Base-by-base conservation (phyloP, 2,888 invertebrate genomes). In the Suillia variegata region DNA sequence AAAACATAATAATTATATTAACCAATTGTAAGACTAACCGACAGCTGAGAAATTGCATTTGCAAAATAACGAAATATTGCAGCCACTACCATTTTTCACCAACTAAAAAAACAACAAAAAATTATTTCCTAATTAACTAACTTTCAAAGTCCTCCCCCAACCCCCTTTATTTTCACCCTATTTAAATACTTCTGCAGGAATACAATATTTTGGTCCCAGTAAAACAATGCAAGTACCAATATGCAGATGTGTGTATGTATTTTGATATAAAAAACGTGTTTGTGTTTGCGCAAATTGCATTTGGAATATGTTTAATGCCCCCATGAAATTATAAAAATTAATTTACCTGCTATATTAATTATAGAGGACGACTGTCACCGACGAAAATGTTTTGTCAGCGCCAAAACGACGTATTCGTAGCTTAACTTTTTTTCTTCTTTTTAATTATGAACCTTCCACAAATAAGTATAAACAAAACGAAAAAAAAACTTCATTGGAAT, bases 291-390 rank as follows among this genome's bases (percentile, higher is more conserved):
- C n/a, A n/a, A n/a, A n/a, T n/a, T n/a, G n/a, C n/a, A n/a, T n/a
- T n/a, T n/a, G n/a, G n/a, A n/a, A n/a, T n/a, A n/a, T n/a, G n/a
- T n/a, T n/a, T n/a, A n/a, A n/a, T n/a, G n/a, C n/a, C n/a, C n/a
- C n/a, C n/a, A n/a, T n/a, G n/a, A n/a, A n/a, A n/a, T n/a, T n/a
- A n/a, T n/a, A n/a, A n/a, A n/a, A n/a, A n/a, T n/a, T n/a, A n/a
- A 52, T 47, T 42, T 47, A 33, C 15, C 8, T 15, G 45, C 33
- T 45, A 49, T 18, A 54, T 58, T 50, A 38, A 49, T 49, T 21
- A 34, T 59, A 47, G 55, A 26, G 34, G 50, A 54, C 54, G 55
- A 59, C 59, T 59, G 54, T 54, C 49, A 54, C 26, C 48, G 20
- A 49, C 54, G 54, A 5, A 54, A 54, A 52, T 58, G 53, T 54